phyloP scores from a whole-genome alignment of 2,888 invertebrate genomes.

The Sericinus montela region DNA sequence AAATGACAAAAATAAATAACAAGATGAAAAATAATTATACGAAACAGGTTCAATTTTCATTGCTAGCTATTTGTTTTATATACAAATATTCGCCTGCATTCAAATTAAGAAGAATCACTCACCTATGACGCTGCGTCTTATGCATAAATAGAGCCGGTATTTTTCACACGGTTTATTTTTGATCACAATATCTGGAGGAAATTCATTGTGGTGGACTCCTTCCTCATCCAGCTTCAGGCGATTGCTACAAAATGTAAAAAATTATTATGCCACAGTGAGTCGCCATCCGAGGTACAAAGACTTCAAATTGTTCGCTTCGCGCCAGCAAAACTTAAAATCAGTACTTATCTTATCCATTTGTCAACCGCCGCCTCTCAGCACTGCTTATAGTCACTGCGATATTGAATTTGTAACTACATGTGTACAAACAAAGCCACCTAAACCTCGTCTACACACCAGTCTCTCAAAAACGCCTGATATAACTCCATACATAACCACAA shows the following conservation, averaged over 20 bases:
- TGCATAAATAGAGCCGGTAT: conserved; percentile 35
- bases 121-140: conserved; percentile 48
- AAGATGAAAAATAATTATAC: too few species aligned
- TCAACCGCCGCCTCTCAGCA: conserved; percentile 11
- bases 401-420: conserved; percentile 61
- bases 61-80: conserved; percentile 40
- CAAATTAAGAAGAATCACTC: conserved; percentile 43
- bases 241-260: conserved; percentile 70
- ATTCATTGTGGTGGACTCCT: conserved; percentile 26
- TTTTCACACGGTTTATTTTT: conserved; percentile 36
- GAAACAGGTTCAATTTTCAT: background rate
- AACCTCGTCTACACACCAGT: background rate
- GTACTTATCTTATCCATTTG: conserved; percentile 54
- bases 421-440: conserved; percentile 1
- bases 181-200: conserved; percentile 30
- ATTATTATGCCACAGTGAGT: conserved; percentile 59
- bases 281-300: conserved; percentile 28
- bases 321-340: conserved; percentile 34
- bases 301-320: conserved; percentile 47
- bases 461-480: too few species aligned
- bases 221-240: conserved; percentile 64
- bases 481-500: conserved; percentile 11
- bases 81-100: too few species aligned
- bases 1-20: too few species aligned
- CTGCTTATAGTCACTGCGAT: conserved; percentile 17